Evolutionary conservation across 2,888 invertebrate genomes (phyloP), one percentile per base, ranked within the genome.

Genomic region (Pandemis cinnamomeana): DNA sequence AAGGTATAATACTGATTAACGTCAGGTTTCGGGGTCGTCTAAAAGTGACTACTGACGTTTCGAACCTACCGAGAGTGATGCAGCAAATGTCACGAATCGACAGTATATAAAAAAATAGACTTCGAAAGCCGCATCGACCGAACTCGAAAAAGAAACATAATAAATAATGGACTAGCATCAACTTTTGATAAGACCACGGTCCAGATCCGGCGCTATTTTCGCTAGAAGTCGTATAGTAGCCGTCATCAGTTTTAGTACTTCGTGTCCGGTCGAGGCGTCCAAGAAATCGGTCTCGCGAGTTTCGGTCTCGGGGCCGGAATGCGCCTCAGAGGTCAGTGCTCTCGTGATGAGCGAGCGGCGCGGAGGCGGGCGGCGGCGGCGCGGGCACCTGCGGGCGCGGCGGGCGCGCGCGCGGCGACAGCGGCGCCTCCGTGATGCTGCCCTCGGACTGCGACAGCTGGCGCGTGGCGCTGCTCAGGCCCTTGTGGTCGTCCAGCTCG

Each of bases 401-500:
- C 79, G 89, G 87, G 51, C 89, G 88, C 75, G 88, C 87, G 13
- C 85, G 84, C 63, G 87, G 91, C 20, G 88, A 87, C 68, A 89
- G 89, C 48, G 84, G 83, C 10, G 82, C 82, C 20, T 80, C 83
- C 82, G n/a, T 91, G 91, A 0, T 91, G 88, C 67, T 87, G 84
- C 27, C 95, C 82, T 95, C 95, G 61, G 95, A 95, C 84, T 95
- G 95, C 77, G 95, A 94, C 79, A 94, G 82, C 84, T 94, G 94
- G 48, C 94, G 88, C 77, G 87, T 89, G 73, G 92, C 91, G 78
- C 86, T 88, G 75, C 84, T 83, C 76, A 93, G 80, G n/a, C 84
- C 80, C 79, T 91, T 88, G 27, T 86, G 86, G 79, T 90, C 90
- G 58, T 94, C 94, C 60, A 91, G 85, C 78, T 92, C 93, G 2